phyloP scores from a whole-genome alignment of 2,113 vertebrate genomes.

The Cercocebus atys region DNA sequence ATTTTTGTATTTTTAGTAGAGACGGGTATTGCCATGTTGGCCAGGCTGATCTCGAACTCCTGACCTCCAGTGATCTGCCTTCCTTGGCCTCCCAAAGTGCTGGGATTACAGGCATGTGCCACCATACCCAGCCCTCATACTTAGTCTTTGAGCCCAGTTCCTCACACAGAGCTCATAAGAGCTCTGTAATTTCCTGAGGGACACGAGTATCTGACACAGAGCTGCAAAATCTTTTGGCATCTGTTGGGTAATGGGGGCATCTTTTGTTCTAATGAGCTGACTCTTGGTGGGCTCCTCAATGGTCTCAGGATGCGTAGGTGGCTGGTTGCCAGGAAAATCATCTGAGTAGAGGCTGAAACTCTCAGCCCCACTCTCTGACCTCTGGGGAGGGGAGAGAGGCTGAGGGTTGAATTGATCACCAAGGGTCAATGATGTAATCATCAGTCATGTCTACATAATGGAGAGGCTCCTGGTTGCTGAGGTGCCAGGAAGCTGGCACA shows the following conservation, averaged over 20 bases:
- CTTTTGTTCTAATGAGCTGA: neutral
- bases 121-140: neutral
- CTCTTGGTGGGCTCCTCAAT: neutral
- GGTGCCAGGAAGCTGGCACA: neutral
- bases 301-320: neutral
- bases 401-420: neutral
- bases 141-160: neutral
- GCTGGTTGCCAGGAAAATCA: neutral
- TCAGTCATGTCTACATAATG: neutral
- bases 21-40: too few species aligned
- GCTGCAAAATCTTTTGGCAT: neutral
- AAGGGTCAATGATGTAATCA: neutral
- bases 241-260: neutral
- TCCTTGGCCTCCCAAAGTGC: too few species aligned
- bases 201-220: neutral
- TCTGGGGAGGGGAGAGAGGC: neutral
- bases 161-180: neutral
- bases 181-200: neutral
- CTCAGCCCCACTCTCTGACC: neutral
- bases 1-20: too few species aligned
- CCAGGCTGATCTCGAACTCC: too few species aligned
- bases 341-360: neutral
- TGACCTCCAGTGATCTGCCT: too few species aligned
- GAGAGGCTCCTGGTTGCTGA: neutral
- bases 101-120: too few species aligned